A percentile compares a stretch with the other conserved stretches of the same genome.
Conservation (phyloP, 2,113 vertebrate species). For the Rutilus rutilus region DNA sequence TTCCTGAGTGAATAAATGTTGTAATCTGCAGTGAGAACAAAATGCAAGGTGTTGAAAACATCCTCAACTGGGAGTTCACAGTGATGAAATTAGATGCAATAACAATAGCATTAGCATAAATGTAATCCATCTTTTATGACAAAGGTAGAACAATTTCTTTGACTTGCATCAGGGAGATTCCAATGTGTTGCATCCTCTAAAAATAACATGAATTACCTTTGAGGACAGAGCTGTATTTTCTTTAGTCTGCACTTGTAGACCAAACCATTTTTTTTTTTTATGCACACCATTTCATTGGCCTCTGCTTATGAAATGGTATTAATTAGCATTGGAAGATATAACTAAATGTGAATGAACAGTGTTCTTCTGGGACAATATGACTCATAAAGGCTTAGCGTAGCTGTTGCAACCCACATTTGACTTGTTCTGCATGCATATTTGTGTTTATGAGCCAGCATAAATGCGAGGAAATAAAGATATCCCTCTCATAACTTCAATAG, state of each 20-base stretch:
- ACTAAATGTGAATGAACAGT: background rate
- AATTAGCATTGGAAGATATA: background rate
- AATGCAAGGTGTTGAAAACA: background rate
- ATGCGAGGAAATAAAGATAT: constrained; percentile 28
- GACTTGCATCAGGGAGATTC: constrained; percentile 30
- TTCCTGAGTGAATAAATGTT: background rate
- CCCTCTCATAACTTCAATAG: constrained; percentile 12
- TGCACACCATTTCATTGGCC: background rate
- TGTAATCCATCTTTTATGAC: background rate
- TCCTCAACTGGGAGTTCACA: background rate
- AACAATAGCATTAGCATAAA: background rate
- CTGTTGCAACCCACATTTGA: constrained; percentile 30
- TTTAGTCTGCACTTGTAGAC: background rate
- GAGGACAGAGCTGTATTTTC: background rate
- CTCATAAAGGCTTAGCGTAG: constrained; percentile 4
- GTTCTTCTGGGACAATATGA: constrained; percentile 24
- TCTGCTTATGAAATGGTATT: background rate
- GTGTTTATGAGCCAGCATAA: constrained; percentile 35
- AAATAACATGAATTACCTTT: background rate
- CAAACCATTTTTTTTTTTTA: background rate
- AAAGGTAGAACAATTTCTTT: background rate
- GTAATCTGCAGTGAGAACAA: background rate
- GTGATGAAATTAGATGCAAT: background rate
- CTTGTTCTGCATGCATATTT: background rate
- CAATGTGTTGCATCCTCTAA: background rate